Conservation (phyloP, 2,113 vertebrate genomes). For the Cariama cristata region DNA sequence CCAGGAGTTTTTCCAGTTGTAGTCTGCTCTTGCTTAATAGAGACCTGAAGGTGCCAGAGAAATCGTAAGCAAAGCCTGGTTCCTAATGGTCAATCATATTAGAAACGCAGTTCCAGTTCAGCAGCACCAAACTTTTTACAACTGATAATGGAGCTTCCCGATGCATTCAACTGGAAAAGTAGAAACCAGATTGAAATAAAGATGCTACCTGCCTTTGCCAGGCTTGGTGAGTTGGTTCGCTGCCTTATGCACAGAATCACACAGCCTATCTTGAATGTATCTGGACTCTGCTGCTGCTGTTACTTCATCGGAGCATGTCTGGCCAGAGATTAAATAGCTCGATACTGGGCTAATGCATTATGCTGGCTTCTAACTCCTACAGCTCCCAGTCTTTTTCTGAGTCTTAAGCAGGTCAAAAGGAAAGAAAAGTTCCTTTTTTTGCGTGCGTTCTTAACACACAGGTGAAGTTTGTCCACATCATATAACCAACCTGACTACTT, state of each 20-base stretch:
- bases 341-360: neutral
- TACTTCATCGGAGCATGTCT: neutral
- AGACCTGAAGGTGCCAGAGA: neutral
- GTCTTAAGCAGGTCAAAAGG: neutral
- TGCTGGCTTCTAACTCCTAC: neutral
- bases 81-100: constrained; percentile 35
- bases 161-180: constrained; percentile 13
- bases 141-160: constrained; percentile 12
- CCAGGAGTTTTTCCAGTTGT: neutral
- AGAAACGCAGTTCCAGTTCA: constrained; percentile 14
- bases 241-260: neutral
- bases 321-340: neutral
- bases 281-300: neutral
- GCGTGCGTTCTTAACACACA: neutral
- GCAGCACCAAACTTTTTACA: neutral
- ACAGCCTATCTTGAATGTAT: neutral
- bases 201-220: neutral
- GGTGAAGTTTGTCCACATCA: neutral
- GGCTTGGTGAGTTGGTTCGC: neutral
- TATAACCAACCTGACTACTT: neutral
- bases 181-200: constrained; percentile 42
- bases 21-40: neutral
- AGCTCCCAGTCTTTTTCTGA: neutral
- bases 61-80: neutral
- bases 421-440: neutral